Base-by-base conservation (phyloP, 2,888 invertebrate genomes). In the Luperina testacea region DNA sequence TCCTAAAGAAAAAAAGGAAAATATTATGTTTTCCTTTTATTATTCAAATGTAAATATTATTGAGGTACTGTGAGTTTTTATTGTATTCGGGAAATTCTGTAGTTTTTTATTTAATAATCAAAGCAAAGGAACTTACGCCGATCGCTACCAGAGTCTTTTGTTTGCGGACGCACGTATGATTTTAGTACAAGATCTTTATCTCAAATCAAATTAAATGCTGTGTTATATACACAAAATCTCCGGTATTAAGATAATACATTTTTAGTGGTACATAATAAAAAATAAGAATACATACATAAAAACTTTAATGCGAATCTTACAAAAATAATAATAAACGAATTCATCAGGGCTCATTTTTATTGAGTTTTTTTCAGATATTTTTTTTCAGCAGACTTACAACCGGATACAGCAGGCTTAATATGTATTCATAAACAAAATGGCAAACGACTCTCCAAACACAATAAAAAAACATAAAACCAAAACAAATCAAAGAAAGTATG, bases 181-280 rank as follows among this genome's bases (percentile, higher is more conserved):
- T 77, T 82, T 79, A 72, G 80, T 80, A 76, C 51, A 1, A 57
- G 81, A 88, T 89, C 38, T 57, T 83, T 84, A 89, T 89, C 85
- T 75, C 38, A 53, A 48, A 77, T 72, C n/a, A 80, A 78, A 84
- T 77, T 81, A 82, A 80, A 84, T 75, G 63, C 61, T 72, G 13
- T 81, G 65, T 75, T 75, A 61, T 83, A 80, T 81, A 81, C 69
- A 77, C 65, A 24, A 86, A 78, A 79, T 63, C 53, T 78, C 17
- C 27, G 20, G 63, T 70, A 32, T 57, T 65, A 65, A 42, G 13
- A 53, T 27, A 75, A 53, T 38, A n/a, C 53, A 27, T 38, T 27
- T 74, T 76, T 17, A 68, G 73, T n/a, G 32, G 9, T 64, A 38
- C 11, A 63, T 11, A 24, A 38, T 1, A 64, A 20, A 42, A 38